Base-by-base conservation (phyloP, 1,140 invertebrate species). In the Aphelinus atriplicis region DNA sequence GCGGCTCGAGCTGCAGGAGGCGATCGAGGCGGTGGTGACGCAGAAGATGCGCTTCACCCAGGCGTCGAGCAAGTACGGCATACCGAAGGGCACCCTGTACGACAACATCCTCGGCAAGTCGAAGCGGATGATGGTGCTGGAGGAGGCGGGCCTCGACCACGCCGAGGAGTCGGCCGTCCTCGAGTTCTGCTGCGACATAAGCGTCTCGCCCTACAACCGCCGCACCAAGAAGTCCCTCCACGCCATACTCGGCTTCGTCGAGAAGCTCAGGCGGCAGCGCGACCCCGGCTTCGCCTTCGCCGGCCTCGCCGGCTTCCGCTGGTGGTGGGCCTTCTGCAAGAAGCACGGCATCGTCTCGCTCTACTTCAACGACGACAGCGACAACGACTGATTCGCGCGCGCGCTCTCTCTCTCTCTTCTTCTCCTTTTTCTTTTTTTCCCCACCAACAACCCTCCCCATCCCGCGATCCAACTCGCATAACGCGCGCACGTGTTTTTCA, bases 291-390 rank as follows among this genome's bases (percentile, higher is more conserved):
- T 94, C 80, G 83, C 89, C 45, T 93, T 94, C 77, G 90, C 90
- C 58, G 92, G 92, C 3, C 85, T 93, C 5, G 90, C 90, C 5
- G 93, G 93, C 2, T 94, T 93, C 79, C 84, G 92, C 42, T 94
- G 93, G 93, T 94, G 93, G 93, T 94, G 93, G 93, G 93, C 93
- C 0, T 94, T 94, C 80, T 94, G 93, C 87, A 94, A 94, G 82
- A 94, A 94, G 80, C 92, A 94, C 85, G 92, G 91, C 61, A 93
- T 94, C 70, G 92, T 93, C 42, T 92, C 91, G 3, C 82, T 92
- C 45, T 91, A 91, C 79, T 91, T 90, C 78, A 90, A 91, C 73
- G 89, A 89, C 71, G 86, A 88, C 50, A 84, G 82, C 65, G 87
- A 88, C 45, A 84, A 85, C 77, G 86, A 87, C 3, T 67, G 69